Percentiles rank a stretch among this genome's conserved stretches.
Evolutionary conservation across 2,797 vertebrate genomes (phyloP).

Genomic region (Rhynchonycteris naso): DNA sequence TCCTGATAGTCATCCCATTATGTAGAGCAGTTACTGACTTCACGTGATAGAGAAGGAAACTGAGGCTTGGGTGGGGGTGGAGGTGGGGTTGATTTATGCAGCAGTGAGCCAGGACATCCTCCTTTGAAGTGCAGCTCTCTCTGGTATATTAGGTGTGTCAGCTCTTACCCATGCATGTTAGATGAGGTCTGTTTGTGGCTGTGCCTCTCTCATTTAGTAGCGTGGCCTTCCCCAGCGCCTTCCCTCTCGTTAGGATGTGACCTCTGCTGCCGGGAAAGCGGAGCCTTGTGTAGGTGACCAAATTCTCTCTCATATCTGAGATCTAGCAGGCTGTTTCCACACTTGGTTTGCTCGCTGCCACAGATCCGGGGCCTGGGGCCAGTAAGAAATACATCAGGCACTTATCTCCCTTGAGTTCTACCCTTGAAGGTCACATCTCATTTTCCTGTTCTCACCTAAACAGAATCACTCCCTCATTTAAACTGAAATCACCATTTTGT

Average conservation of each 20-base stretch:
- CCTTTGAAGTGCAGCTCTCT: not conserved
- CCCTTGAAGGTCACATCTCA: conserved; percentile 53
- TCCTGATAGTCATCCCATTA: rapidly evolving
- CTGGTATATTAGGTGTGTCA: not conserved
- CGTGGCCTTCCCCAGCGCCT: not conserved
- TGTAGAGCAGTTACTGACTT: not conserved
- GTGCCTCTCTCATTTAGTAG: not conserved
- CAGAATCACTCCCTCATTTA: conserved; percentile 63
- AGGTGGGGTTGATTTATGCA: not conserved
- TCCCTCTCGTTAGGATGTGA: not conserved
- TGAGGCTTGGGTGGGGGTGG: not conserved
- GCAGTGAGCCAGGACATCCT: not conserved
- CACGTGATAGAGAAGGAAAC: not conserved
- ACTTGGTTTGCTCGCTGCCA: not conserved
- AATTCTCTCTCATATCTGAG: not conserved
- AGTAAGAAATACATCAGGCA: not conserved
- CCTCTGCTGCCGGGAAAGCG: conserved; percentile 39
- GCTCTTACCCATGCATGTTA: not conserved
- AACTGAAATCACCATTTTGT: conserved; percentile 57
- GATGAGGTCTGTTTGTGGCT: not conserved
- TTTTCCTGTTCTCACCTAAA: conserved; percentile 66
- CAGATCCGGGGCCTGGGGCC: conserved; percentile 48
- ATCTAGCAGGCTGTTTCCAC: not conserved
- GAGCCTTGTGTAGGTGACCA: not conserved
- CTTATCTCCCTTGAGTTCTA: conserved; percentile 57